Base-by-base conservation (phyloP, 2,113 vertebrate genomes). In the Chaetodon trifascialis region DNA sequence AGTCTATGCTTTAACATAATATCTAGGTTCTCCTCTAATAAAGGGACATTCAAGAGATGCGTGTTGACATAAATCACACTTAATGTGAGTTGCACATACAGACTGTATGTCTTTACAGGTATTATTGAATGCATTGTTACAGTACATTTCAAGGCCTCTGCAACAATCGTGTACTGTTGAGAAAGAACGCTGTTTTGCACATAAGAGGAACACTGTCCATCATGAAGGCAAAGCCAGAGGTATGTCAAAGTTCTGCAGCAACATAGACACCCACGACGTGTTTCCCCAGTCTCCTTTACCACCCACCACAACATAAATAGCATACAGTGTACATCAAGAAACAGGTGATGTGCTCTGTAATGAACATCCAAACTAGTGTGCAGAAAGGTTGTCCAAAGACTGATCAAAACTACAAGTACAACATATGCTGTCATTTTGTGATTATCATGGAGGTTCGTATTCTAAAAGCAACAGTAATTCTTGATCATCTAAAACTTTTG, bases 111-210 rank as follows among this genome's bases (percentile, higher is more conserved):
- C 67, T 83, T 83, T 73, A 77, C 64, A 75, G 46, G 67, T 76
- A 54, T 73, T 65, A 80, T 84, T 86, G 11, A 65, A 76, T 62
- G 70, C 68, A 79, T 79, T 38, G 54, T 52, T 85, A 65, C 73
- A 78, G 80, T 76, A 87, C 84, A 87, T 73, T 80, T 86, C 82
- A 93, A 92, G 88, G 86, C 90, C 86, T 90, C 86, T 7, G 67
- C 82, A 60, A 88, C 77, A 88, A 66, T 86, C 64, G 47, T 80
- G 63, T 69, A 80, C 82, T 72, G 73, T 47, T 80, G 47, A 63
- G 54, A 79, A 67, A 82, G 38, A 84, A 86, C 76, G 59, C 42
- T 14, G 49, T 80, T 88, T 89, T 86, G 60, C 84, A 89, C 68
- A 56, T 52, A 46, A 67, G 47, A 74, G 59, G 56, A 86, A 68